Percentiles rank a stretch among this genome's conserved stretches.
phyloP scores from a whole-genome alignment of 1,140 invertebrate genomes.

The Drosophila sucinea region DNA sequence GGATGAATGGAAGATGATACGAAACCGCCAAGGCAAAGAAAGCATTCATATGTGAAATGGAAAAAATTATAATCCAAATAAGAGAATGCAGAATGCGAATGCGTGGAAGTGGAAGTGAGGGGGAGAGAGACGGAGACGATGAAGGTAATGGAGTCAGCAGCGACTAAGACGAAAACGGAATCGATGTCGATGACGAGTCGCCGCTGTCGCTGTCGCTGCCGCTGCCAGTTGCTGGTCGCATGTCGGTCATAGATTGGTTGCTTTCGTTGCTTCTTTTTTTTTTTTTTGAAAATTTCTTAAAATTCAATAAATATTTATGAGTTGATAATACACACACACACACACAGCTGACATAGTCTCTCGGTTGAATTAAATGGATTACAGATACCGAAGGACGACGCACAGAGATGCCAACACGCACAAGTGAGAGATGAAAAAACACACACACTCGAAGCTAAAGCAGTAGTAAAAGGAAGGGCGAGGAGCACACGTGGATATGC shows the following conservation, averaged over 20 bases:
- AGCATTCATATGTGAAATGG: slow-evolving; percentile 81
- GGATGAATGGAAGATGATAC: slow-evolving; percentile 8
- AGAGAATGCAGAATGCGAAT: slow-evolving; percentile 67
- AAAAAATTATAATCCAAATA: slow-evolving; percentile 82
- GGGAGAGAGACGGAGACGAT: slow-evolving; percentile 5
- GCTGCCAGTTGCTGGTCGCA: slow-evolving; percentile 16
- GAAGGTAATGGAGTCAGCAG: background rate
- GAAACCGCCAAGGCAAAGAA: slow-evolving; percentile 51
- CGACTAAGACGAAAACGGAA: slow-evolving; percentile 31
- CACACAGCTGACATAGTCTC: slow-evolving; percentile 55
- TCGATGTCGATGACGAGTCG: slow-evolving; percentile 56
- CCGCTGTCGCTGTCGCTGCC: background rate
- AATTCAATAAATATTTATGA: slow-evolving; percentile 83
- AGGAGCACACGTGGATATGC: slow-evolving; percentile 24
- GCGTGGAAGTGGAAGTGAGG: slow-evolving; percentile 31
- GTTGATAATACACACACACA: slow-evolving; percentile 71
- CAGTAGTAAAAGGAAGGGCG: background rate
- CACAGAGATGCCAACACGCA: slow-evolving; percentile 63
- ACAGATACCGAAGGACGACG: slow-evolving; percentile 48
- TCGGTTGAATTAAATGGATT: slow-evolving; percentile 79
- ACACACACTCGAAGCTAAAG: background rate
- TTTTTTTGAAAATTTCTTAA: slow-evolving; percentile 78
- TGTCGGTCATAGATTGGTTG: slow-evolving; percentile 39
- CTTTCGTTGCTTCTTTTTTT: slow-evolving; percentile 14
- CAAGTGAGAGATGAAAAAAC: slow-evolving; percentile 26